phyloP scores from a whole-genome alignment of 2,888 invertebrate genomes.

The Synergus itoensis region DNA sequence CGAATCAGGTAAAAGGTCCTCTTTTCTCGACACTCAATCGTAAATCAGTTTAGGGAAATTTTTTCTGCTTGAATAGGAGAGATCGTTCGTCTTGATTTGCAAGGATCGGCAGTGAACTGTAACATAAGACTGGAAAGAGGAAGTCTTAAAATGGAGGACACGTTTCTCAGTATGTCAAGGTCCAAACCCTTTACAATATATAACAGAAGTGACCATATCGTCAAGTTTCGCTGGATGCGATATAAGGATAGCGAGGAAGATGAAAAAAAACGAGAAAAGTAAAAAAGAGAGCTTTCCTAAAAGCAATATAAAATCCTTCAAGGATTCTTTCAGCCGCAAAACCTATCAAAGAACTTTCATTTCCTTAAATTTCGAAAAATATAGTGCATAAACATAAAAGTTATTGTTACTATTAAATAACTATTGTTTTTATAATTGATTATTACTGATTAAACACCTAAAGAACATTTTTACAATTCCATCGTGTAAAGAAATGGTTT shows the following conservation, averaged over 20 bases:
- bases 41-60: slow-evolving; percentile 23
- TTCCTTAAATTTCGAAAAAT: no score
- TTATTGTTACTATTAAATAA: no score
- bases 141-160: slow-evolving; percentile 80
- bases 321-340: no score
- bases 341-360: no score
- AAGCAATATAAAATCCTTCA: no score
- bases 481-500: no score
- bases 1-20: slow-evolving; percentile 71
- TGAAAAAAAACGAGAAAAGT: slow-evolving; percentile 71
- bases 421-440: no score
- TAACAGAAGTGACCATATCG: slow-evolving; percentile 80
- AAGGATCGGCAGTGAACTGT: slow-evolving; percentile 79
- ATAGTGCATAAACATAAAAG: no score
- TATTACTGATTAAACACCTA: no score
- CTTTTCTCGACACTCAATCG: background rate
- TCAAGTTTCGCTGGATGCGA: slow-evolving; percentile 82
- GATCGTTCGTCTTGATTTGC: slow-evolving; percentile 77
- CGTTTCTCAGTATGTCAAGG: slow-evolving; percentile 81
- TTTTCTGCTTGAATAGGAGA: slow-evolving; percentile 75
- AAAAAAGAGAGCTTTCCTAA: slow-evolving; percentile 4
- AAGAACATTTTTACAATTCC: no score
- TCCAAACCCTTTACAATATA: slow-evolving; percentile 79
- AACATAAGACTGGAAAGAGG: slow-evolving; percentile 79
- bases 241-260: slow-evolving; percentile 77